Evolutionary conservation across 2,113 vertebrate species (phyloP).

Genomic region (Psittacula cyanocephala): DNA sequence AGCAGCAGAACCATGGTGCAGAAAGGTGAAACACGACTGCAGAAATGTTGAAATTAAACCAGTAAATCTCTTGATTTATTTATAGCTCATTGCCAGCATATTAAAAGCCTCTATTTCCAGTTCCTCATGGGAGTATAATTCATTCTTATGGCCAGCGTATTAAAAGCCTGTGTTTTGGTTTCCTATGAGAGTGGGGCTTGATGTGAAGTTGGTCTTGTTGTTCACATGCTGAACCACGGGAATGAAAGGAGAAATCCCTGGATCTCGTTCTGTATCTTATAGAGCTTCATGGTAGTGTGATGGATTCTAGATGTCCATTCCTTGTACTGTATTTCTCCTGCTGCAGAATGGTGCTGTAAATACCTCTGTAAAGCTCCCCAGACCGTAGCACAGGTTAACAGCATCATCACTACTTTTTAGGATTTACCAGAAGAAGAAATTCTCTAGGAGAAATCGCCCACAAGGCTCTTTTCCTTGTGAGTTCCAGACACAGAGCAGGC

Average conservation of each 20-base stretch:
- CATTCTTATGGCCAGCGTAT: neutral
- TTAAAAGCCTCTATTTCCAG: neutral
- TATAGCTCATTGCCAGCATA: neutral
- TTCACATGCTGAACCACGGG: neutral
- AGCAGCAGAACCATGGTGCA: neutral
- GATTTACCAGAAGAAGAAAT: neutral
- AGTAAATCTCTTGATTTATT: neutral
- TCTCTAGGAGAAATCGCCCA: neutral
- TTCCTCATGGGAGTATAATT: neutral
- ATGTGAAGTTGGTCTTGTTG: neutral
- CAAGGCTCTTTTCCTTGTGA: neutral
- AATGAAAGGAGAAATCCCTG: neutral
- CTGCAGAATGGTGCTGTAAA: neutral
- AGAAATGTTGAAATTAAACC: neutral
- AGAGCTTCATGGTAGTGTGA: rapidly evolving
- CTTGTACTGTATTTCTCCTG: neutral
- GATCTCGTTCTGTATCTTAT: rapidly evolving
- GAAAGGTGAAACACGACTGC: rapidly evolving
- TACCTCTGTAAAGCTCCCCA: neutral
- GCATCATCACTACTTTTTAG: neutral
- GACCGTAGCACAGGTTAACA: neutral
- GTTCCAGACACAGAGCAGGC: neutral
- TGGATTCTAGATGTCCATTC: neutral
- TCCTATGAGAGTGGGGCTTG: neutral
- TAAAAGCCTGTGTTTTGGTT: neutral